These are phyloP conservation scores for Mythimna albipuncta DNA, from an alignment of 2,888 invertebrate genomes.

Conservation along the genomic window DNA sequence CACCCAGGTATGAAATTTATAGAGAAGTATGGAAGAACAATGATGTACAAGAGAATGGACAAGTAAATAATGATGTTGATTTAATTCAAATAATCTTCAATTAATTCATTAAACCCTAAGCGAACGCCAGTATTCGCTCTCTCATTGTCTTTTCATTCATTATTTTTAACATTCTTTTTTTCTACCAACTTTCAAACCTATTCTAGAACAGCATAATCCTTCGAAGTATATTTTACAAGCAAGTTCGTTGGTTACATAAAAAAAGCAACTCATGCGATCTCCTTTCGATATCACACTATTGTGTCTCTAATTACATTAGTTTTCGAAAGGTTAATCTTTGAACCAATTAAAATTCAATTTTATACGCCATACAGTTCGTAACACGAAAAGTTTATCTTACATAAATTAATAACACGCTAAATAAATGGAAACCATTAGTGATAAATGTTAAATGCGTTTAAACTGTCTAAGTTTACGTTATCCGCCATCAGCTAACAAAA, in stretches of 20 bases:
- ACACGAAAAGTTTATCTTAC: slow-evolving; percentile 6
- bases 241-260: too few relatives aligned
- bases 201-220: too few relatives aligned
- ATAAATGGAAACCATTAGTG: slow-evolving; percentile 43
- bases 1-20: too few relatives aligned
- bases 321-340: not conserved
- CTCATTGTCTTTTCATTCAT: too few relatives aligned
- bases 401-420: slow-evolving; percentile 22
- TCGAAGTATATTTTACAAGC: too few relatives aligned
- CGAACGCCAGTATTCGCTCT: too few relatives aligned
- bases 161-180: too few relatives aligned
- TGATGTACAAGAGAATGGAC: not conserved
- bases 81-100: not conserved
- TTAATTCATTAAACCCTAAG: too few relatives aligned
- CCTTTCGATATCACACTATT: too few relatives aligned
- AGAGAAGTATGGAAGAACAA: not conserved
- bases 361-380: not conserved
- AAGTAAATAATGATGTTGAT: not conserved
- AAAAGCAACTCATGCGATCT: too few relatives aligned
- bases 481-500: slow-evolving; percentile 49
- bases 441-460: slow-evolving; percentile 43
- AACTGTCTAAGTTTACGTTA: slow-evolving; percentile 51
- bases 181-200: too few relatives aligned
- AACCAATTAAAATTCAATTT: not conserved
- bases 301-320: too few relatives aligned